phyloP scores from a whole-genome alignment of 2,797 vertebrate genomes.

The Miichthys miiuy region DNA sequence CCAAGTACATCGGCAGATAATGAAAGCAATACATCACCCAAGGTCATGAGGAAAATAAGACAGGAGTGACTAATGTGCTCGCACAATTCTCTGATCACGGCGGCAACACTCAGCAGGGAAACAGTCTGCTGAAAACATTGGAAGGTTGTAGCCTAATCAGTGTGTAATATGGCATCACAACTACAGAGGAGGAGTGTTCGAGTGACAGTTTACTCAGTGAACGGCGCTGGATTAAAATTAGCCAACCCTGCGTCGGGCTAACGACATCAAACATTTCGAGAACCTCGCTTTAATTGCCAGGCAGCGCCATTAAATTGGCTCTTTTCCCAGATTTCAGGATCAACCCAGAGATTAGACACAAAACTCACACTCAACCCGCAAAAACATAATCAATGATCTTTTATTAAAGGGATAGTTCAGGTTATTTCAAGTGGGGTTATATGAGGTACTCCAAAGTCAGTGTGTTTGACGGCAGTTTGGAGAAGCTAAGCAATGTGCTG shows the following conservation, averaged over 20 bases:
- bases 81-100: slow-evolving; percentile 73
- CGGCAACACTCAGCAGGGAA: slow-evolving; percentile 65
- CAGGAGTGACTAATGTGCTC: slow-evolving; percentile 79
- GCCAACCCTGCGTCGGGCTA: slow-evolving; percentile 36
- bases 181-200: slow-evolving; percentile 22
- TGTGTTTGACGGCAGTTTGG: too few species aligned
- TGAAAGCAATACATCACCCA: slow-evolving; percentile 85
- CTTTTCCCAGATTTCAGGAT: slow-evolving; percentile 49
- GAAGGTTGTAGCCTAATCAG: slow-evolving; percentile 70
- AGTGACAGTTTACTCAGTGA: slow-evolving; percentile 46
- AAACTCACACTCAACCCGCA: slow-evolving; percentile 13
- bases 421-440: too few species aligned
- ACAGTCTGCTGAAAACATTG: slow-evolving; percentile 54
- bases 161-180: slow-evolving; percentile 58
- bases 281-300: slow-evolving; percentile 37
- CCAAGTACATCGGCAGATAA: slow-evolving; percentile 77
- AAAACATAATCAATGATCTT: neutral
- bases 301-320: slow-evolving; percentile 27
- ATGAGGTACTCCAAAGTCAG: too few species aligned
- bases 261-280: slow-evolving; percentile 42
- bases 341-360: slow-evolving; percentile 58
- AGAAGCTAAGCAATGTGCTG: too few species aligned
- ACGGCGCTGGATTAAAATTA: slow-evolving; percentile 40
- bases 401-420: neutral
- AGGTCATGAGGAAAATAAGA: slow-evolving; percentile 79